Base-by-base conservation (phyloP, 2,113 vertebrate genomes). In the Labeo catla region DNA sequence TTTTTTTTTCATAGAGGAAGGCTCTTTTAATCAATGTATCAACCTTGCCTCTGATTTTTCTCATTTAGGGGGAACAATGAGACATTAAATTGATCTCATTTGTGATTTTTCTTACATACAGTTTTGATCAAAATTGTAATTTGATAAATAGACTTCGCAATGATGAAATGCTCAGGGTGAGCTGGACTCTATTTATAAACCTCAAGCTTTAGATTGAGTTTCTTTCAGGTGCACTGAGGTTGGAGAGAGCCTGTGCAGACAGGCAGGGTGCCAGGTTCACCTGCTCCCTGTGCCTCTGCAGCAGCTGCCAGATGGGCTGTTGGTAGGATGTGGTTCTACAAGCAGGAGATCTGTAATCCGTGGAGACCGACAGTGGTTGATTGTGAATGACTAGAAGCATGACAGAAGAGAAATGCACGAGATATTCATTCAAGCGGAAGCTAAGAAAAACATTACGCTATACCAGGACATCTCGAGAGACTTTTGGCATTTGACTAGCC, bases 271-370 rank as follows among this genome's bases (percentile, higher is more conserved):
- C 83, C 85, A 87, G 77, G 2, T 81, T 86, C 79, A 45, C 76
- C 59, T 76, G 84, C 65, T 82, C 54, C 15, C 63, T 76, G 68
- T 80, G 39, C 70, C 72, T 52, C 66, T 23, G 74, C 68, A 85
- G 39, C 85, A 83, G 54, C 79, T 87, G 57, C 77, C 84, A 84
- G 57, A 86, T 61, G 65, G 85, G 61, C 13, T 87, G 82, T 50
- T 52, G 68, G 76, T 54, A 19, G 68, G 43, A 76, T 87, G 28
- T 50, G 36, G 81, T 76, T 83, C 79, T 73, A 83, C 61, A 84
- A 86, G 63, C 87, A 89, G 89, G 84, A 83, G 78, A 74, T 34
- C 74, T 84, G 84, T 68, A 84, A 88, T 84, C 78, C 76, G 8
- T 45, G 59, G 50, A 39, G 73, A 73, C 49, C 34, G 70, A 76